Base-by-base conservation (phyloP, 2,113 vertebrate species). In the Elanoides forficatus region DNA sequence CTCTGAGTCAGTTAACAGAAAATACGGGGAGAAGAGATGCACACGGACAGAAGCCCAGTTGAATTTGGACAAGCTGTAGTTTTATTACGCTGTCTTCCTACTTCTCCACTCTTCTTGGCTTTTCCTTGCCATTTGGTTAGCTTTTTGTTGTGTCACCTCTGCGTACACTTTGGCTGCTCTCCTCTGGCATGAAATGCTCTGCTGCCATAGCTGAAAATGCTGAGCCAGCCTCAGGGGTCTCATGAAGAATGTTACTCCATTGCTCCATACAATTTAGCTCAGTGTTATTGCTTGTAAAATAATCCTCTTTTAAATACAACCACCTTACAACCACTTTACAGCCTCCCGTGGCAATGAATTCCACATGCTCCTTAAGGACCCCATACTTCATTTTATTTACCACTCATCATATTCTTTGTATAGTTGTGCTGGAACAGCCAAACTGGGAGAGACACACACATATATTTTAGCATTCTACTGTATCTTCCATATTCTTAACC, bases 291-390 rank as follows among this genome's bases (percentile, higher is more conserved):
- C 95, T 94, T 92, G 91, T 97, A 96, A 97, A 97, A 97, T 95
- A 97, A 96, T 95, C 95, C 84, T 95, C 93, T 93, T 97, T 95
- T 95, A 97, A 95, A 95, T 89, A 91, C 70, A 96, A 87, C 86
- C 84, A 94, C 86, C 95, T 95, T 92, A 81, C 40, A 95, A 79
- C 45, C 71, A 70, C 86, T 97, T 96, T 87, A 93, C 74, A 86
- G 90, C 85, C 88, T 97, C 81, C 91, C 1, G 4, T 94, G 84
- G 83, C 94, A 96, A 95, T 91, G 88, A 97, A 91, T 95, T 94
- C 96, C 95, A 89, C 84, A 94, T 89, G 81, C 26, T 93, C 80
- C 90, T 88, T 86, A 93, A 95, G 88, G 86, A 94, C 66, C 32
- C 63, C 1, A 7, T 75, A 58, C 71, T 91, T 85, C 2, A 22